Base-by-base conservation (phyloP, 2,888 invertebrate genomes). In the Cerastoderma edule region DNA sequence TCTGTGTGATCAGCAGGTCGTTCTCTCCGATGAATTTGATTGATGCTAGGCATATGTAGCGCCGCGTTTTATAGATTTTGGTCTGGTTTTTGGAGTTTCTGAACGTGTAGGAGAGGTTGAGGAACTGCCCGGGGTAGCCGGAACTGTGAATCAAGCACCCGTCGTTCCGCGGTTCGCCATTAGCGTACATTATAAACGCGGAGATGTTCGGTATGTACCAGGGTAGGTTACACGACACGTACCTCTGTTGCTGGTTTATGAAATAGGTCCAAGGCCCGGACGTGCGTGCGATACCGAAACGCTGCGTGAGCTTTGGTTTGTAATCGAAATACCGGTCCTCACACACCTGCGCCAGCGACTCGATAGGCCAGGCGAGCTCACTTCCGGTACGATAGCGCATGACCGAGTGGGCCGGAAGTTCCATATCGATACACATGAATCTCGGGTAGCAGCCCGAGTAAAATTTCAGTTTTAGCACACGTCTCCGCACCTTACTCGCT, bases 191-290 rank as follows among this genome's bases (percentile, higher is more conserved):
- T 16, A 67, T 48, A 35, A 79, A 78, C 24, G 67, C 69, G 2
- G 79, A 77, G 2, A 75, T 64, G n/a, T 82, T 77, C 19, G 74
- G 77, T 32, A 82, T 79, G 57, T 79, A 82, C 82, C 82, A 82
- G 0, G 82, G 82, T 24, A 82, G 48, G 46, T 79, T 79, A 32
- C 82, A 82, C 6, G 79, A 64, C 2, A 77, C 77, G 46, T 72
- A 77, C 33, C 71, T 66, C 28, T 79, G 77, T 46, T 67, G 48
- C 16, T 79, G 70, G n/a, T 75, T 72, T 16, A 82, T 70, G 30
- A 71, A 79, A 44, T 82, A 82, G 6, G 64, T 35, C 82, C 82
- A 82, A 16, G 82, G 82, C 8, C 76, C 72, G 0, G 73, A 68
- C 0, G 75, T 72, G n/a, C 72, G 46, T 10, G 72, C 75, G n/a